phyloP scores from a whole-genome alignment of 2,797 vertebrate genomes.

The Loriculus beryllinus region DNA sequence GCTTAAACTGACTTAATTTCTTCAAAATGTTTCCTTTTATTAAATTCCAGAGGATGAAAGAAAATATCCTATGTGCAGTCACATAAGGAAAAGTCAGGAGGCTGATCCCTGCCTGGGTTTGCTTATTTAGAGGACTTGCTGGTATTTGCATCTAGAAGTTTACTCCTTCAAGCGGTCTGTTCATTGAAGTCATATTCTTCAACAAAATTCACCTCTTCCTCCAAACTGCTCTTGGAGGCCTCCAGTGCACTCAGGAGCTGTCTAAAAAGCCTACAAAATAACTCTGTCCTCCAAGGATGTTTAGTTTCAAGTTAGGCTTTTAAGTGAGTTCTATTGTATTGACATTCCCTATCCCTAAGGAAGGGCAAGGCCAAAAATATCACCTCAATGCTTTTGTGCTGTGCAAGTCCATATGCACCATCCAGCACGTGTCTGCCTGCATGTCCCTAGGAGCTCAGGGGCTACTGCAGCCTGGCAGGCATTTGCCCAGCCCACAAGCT shows the following conservation, averaged over 20 bases:
- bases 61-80: fast-evolving
- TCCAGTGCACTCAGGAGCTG: neutral
- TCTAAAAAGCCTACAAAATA: neutral
- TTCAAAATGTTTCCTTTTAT: neutral
- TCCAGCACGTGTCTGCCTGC: neutral
- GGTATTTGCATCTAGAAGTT: neutral
- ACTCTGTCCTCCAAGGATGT: neutral
- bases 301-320: neutral
- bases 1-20: neutral
- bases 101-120: neutral
- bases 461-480: neutral
- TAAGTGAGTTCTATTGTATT: neutral
- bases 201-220: neutral
- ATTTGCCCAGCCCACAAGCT: neutral
- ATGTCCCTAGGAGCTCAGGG: neutral
- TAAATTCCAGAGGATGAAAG: neutral
- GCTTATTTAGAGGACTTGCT: neutral
- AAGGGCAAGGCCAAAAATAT: neutral
- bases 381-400: neutral
- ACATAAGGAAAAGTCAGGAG: neutral
- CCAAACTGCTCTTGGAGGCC: neutral
- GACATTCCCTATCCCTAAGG: neutral
- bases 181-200: neutral
- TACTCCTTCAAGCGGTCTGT: neutral
- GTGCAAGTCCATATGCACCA: fast-evolving